A percentile compares a stretch with the other conserved stretches of the same genome.
phyloP scores from a whole-genome alignment of 2,888 invertebrate species.

The Rotaria magnacalcarata region DNA sequence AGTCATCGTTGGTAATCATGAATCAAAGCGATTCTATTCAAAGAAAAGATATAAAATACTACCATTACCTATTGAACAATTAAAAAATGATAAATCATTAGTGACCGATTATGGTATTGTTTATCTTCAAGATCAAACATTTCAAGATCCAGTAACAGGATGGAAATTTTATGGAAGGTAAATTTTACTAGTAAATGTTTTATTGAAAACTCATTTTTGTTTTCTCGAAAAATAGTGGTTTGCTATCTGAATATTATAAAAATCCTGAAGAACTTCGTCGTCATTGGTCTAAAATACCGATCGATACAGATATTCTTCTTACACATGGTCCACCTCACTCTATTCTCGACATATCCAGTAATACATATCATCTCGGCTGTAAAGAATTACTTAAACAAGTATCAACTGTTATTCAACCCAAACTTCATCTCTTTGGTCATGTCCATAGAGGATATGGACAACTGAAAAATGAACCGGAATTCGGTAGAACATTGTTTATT shows the following conservation, averaged over 20 bases:
- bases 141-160: neutral
- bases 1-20: constrained; percentile 34
- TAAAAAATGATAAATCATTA: neutral
- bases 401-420: constrained; percentile 70
- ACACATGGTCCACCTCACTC: neutral
- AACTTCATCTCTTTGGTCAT: constrained; percentile 80
- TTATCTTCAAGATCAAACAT: neutral
- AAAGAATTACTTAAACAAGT: constrained; percentile 74
- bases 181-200: neutral
- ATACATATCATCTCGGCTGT: constrained; percentile 68
- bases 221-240: neutral
- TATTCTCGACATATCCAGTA: neutral
- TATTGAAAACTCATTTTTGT: neutral
- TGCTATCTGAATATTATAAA: neutral
- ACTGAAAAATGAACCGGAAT: neutral
- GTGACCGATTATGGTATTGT: neutral
- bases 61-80: neutral
- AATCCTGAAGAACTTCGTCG: neutral
- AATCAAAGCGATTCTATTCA: constrained; percentile 22
- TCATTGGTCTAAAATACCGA: neutral
- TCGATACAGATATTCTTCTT: neutral
- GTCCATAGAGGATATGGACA: constrained; percentile 70
- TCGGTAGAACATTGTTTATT: neutral
- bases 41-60: neutral
- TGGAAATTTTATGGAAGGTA: constrained; percentile 7